Evolutionary conservation across 2,113 vertebrate species (phyloP).

Genomic region (Sylvilagus bachmani): DNA sequence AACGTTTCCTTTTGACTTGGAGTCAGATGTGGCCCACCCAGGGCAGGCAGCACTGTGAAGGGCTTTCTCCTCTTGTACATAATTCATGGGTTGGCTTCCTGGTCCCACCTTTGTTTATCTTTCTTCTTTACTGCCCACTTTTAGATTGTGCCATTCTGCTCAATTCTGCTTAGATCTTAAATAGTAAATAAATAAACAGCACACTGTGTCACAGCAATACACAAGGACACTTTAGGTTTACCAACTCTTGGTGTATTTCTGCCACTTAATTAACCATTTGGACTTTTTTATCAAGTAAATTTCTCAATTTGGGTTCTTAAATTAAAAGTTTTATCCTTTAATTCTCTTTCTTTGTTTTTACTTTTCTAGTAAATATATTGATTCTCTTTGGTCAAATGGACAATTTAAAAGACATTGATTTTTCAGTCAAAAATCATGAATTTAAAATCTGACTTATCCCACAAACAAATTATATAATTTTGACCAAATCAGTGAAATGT

Average conservation of each 20-base stretch:
- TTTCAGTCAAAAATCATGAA: constrained; percentile 11
- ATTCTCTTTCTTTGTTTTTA: neutral
- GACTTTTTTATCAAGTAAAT: neutral
- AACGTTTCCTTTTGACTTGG: neutral
- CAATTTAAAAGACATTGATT: neutral
- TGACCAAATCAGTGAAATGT: neutral
- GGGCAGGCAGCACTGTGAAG: fast-evolving
- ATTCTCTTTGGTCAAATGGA: neutral
- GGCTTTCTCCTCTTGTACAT: neutral
- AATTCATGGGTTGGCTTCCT: neutral
- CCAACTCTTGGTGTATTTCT: neutral
- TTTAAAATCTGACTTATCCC: neutral
- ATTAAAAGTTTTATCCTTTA: neutral
- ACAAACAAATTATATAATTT: constrained; percentile 18
- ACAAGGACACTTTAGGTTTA: neutral
- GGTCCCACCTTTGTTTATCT: neutral
- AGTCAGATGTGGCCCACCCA: too few relatives aligned
- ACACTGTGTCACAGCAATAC: neutral
- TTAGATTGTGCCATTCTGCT: neutral
- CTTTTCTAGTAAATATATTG: neutral
- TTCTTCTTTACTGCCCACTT: neutral
- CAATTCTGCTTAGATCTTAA: neutral
- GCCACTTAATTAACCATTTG: neutral
- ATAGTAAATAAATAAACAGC: neutral
- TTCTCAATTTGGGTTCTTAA: neutral